A percentile compares a stretch with the other conserved stretches of the same genome.
phyloP scores from a whole-genome alignment of 2,113 vertebrate genomes.

The Bos taurus region ARS-UCD2.0 NC_037333.1:115329001-115329500 shows the following conservation, averaged over 20 bases:
- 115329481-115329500: background rate
- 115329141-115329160: background rate
- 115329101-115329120: background rate
- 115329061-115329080: background rate
- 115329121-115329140: background rate
- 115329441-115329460: accelerated
- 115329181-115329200: background rate
- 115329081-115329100: background rate
- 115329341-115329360: accelerated
- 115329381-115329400: background rate
- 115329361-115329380: background rate
- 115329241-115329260: background rate
- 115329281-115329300: background rate
- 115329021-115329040: background rate
- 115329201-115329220: background rate
- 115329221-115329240: background rate
- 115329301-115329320: background rate
- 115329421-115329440: background rate
- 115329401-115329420: background rate
- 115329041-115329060: background rate
- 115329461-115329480: accelerated
- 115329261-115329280: background rate
- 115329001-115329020: background rate
- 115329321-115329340: background rate
- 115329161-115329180: background rate